phyloP scores from a whole-genome alignment of 2,888 invertebrate genomes.

The Drosophila meridionalis region DNA sequence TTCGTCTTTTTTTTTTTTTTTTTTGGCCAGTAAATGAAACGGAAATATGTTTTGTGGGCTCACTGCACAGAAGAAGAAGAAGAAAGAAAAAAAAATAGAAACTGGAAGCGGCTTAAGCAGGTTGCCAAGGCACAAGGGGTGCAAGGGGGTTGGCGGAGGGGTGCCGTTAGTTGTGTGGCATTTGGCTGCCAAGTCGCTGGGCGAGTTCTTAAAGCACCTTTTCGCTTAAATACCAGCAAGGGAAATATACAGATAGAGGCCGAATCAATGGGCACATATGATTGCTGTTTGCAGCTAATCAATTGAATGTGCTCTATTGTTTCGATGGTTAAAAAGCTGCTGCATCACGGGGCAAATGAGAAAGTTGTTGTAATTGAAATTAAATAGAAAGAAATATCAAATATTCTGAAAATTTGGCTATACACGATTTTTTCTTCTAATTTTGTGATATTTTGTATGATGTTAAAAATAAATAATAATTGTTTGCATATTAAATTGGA shows the following conservation, averaged over 20 bases:
- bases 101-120: constrained; percentile 41
- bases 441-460: background rate
- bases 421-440: background rate
- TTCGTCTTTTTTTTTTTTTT: constrained; percentile 11
- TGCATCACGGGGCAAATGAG: background rate
- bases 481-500: background rate
- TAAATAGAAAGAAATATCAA: background rate
- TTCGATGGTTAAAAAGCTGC: background rate
- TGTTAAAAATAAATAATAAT: background rate
- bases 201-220: constrained; percentile 46
- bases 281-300: constrained; percentile 21
- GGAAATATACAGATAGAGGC: background rate
- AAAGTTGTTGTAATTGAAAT: background rate
- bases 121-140: constrained; percentile 37
- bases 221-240: constrained; percentile 31
- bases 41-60: constrained; percentile 78
- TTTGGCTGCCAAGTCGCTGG: constrained; percentile 46
- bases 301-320: constrained; percentile 9
- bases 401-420: background rate
- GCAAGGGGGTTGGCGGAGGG: background rate
- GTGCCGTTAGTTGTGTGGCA: constrained; percentile 31
- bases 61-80: constrained; percentile 52
- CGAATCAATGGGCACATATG: background rate
- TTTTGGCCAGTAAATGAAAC: constrained; percentile 77
- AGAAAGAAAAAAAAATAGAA: constrained; percentile 4